Evolutionary conservation across 1,140 invertebrate genomes (phyloP).

Genomic region (Zaprionus vittiger): DNA sequence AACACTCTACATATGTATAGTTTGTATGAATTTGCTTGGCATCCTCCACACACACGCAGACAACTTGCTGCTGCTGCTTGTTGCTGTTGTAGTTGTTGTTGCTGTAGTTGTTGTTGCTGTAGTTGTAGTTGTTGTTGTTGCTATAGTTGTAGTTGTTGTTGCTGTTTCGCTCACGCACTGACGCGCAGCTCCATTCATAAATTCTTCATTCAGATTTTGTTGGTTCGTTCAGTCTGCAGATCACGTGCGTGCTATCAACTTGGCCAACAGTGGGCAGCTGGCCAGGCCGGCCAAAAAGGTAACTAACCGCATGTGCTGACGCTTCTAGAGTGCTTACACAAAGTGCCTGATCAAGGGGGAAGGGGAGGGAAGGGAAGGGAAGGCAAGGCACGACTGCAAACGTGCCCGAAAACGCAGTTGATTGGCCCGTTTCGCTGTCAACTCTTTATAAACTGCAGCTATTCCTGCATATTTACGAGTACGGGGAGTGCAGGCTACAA

Average conservation of each 20-base stretch:
- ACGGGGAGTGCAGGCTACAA: not conserved
- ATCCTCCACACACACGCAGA: slow-evolving; percentile 23
- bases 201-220: slow-evolving; percentile 76
- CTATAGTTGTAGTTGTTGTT: not conserved
- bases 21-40: not conserved
- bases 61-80: not conserved
- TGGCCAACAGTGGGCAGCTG: slow-evolving; percentile 45
- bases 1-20: not conserved
- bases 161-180: slow-evolving; percentile 51
- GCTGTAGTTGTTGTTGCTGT: not conserved
- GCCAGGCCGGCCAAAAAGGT: slow-evolving; percentile 8
- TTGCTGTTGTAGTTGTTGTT: no score
- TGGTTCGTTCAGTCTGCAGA: slow-evolving; percentile 60
- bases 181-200: slow-evolving; percentile 69
- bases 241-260: slow-evolving; percentile 75
- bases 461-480: slow-evolving; percentile 42
- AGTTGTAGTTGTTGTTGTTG: no score
- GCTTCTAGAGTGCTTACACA: not conserved
- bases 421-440: slow-evolving; percentile 70
- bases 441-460: slow-evolving; percentile 24
- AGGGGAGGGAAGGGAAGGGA: not conserved
- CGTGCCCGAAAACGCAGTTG: slow-evolving; percentile 44
- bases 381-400: slow-evolving; percentile 8
- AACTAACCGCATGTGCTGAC: slow-evolving; percentile 1
- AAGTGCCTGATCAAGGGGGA: not conserved